Base-by-base conservation (phyloP, 2,113 vertebrate species). In the Dunckerocampus dactyliophorus region DNA sequence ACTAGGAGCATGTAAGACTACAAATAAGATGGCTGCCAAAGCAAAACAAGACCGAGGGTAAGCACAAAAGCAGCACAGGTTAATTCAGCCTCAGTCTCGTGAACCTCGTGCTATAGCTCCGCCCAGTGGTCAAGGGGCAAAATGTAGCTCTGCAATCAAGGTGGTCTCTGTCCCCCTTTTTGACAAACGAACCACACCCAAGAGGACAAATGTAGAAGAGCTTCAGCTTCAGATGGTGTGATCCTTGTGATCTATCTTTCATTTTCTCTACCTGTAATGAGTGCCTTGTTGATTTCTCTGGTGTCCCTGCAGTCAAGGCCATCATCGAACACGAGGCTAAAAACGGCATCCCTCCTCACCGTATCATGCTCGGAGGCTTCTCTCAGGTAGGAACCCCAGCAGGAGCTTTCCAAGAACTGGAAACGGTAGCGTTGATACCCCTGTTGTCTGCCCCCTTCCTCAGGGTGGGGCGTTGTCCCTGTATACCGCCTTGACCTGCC, bases 241-340 rank as follows among this genome's bases (percentile, higher is more conserved):
- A n/a, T 43, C 13, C 39, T 43, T 56, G 20, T 37, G 51, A 39
- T 61, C 17, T 8, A 14, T 13, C 4, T 51, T 42, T 31, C 12
- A 19, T 20, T 42, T 54, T 42, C 11, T 13, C 17, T n/a, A 31
- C 51, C 9, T 31, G 24, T 28, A 28, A 34, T 5, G 7, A 34
- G 4, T 34, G 31, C 31, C 31, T 22, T 47, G 22, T 47, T 8
- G 24, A 55, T 34, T 47, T 34, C 61, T 39, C 11, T 43, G 16
- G 1, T 67, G 56, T 50, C 8, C 58, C 21, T 85, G n/a, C 49
- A 99, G 97, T 99, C 81, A 96, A 92, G 90, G 94, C 94, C 71
- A 92, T 99, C 67, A 98, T 99, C 1, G 97, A 99, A 66, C 95
- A 99, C 0, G 97, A 99, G 88, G 90, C 92, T 72, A 98, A 93